Conservation (phyloP, 2,888 invertebrate species). For the Napeogenes sylphis region DNA sequence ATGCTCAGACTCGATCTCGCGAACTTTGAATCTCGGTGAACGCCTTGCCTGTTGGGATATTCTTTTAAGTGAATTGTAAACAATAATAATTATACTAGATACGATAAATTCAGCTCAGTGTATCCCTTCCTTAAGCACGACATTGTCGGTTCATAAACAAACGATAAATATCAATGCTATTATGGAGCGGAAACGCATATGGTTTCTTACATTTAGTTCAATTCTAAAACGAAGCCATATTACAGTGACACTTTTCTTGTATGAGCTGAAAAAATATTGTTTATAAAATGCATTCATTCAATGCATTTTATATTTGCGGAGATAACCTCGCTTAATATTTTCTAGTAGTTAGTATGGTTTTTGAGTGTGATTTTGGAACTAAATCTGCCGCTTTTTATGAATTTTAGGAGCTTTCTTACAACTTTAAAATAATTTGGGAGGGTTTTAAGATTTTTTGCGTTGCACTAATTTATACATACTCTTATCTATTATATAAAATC, state of each 20-base stretch:
- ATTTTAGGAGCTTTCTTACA: constrained; percentile 50
- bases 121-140: constrained; percentile 38
- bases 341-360: constrained; percentile 69
- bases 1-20: not conserved
- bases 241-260: constrained; percentile 43
- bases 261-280: constrained; percentile 38
- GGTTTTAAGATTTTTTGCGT: constrained; percentile 29
- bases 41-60: constrained; percentile 20
- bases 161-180: constrained; percentile 6
- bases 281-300: constrained; percentile 54
- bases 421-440: constrained; percentile 30
- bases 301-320: constrained; percentile 55
- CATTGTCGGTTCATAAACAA: constrained; percentile 7
- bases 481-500: too few relatives aligned
- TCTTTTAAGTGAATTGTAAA: constrained; percentile 18
- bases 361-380: constrained; percentile 70
- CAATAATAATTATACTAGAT: constrained; percentile 15
- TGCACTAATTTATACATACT: constrained; percentile 17
- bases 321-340: constrained; percentile 70
- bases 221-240: constrained; percentile 35
- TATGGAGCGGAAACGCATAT: constrained; percentile 11
- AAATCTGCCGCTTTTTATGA: constrained; percentile 64
- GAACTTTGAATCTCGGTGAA: not conserved
- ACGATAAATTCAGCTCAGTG: constrained; percentile 32
- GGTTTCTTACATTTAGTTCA: not conserved